Evolutionary conservation across 2,888 invertebrate genomes (phyloP).

Genomic region (Acrocyrtus sp.): DNA sequence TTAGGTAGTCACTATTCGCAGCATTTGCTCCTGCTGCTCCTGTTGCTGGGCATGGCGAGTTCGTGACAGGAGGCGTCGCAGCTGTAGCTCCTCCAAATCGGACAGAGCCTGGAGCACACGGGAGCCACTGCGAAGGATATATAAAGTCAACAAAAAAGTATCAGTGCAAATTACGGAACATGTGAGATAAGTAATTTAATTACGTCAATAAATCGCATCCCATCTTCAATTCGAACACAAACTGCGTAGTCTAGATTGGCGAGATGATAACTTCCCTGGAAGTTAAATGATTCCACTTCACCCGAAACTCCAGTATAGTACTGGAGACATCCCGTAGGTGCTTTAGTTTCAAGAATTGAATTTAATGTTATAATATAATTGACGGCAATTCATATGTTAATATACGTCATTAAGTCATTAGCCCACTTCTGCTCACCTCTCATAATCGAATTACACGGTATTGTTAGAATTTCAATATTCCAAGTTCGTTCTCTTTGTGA

Average conservation of each 20-base stretch:
- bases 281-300: slow-evolving; percentile 82
- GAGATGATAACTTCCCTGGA: slow-evolving; percentile 74
- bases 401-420: too few relatives aligned
- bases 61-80: slow-evolving; percentile 1
- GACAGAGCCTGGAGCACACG: slow-evolving; percentile 50
- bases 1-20: slow-evolving; percentile 50
- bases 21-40: too few relatives aligned
- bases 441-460: slow-evolving; percentile 80
- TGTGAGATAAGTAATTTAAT: background rate
- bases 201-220: slow-evolving; percentile 72
- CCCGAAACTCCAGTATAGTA: slow-evolving; percentile 84
- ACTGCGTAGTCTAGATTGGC: slow-evolving; percentile 90
- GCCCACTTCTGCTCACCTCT: slow-evolving; percentile 74
- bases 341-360: slow-evolving; percentile 66
- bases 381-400: too few relatives aligned
- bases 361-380: too few relatives aligned
- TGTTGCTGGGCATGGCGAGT: slow-evolving; percentile 10
- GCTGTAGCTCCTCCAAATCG: slow-evolving; percentile 44
- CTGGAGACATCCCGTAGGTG: slow-evolving; percentile 81
- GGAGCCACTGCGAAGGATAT: slow-evolving; percentile 54
- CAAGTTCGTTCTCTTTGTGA: slow-evolving; percentile 76
- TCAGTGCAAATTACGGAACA: background rate
- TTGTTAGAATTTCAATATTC: slow-evolving; percentile 83
- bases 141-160: background rate
- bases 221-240: slow-evolving; percentile 84